phyloP scores from a whole-genome alignment of 2,888 invertebrate species.

The Acanthosepion lycidas region DNA sequence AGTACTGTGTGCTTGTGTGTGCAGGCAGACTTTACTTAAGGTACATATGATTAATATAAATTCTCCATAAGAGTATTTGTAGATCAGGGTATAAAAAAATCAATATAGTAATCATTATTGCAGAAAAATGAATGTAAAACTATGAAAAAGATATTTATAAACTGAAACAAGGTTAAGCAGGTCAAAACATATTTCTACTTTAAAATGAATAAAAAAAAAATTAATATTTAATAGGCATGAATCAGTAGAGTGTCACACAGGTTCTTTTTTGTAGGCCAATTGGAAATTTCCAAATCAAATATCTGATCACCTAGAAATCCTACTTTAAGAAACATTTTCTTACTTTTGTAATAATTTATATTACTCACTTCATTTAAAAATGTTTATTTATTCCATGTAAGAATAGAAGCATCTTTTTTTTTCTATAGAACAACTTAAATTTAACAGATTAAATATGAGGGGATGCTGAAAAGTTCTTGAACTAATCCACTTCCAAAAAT shows the following conservation, averaged over 20 bases:
- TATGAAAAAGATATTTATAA: neutral
- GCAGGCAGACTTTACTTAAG: neutral
- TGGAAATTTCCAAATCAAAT: neutral
- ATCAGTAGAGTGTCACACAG: neutral
- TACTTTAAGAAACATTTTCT: neutral
- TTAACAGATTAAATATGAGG: too few relatives aligned
- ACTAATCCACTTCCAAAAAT: too few relatives aligned
- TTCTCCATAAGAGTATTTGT: neutral
- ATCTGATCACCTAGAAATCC: neutral
- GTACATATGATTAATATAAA: neutral
- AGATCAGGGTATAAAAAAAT: neutral
- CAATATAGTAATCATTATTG: neutral
- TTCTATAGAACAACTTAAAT: too few relatives aligned
- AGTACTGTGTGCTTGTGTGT: neutral
- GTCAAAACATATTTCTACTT: neutral
- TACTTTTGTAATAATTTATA: neutral
- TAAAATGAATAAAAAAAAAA: neutral
- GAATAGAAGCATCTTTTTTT: too few relatives aligned
- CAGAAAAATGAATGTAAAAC: neutral
- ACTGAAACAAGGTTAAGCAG: neutral
- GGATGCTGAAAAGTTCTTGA: too few relatives aligned
- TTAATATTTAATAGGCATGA: neutral
- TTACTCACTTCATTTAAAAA: neutral
- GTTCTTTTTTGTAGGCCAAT: neutral
- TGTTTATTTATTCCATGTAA: neutral